Base-by-base conservation (phyloP, 2,797 vertebrate genomes). In the Gadopsis bispinosus region DNA sequence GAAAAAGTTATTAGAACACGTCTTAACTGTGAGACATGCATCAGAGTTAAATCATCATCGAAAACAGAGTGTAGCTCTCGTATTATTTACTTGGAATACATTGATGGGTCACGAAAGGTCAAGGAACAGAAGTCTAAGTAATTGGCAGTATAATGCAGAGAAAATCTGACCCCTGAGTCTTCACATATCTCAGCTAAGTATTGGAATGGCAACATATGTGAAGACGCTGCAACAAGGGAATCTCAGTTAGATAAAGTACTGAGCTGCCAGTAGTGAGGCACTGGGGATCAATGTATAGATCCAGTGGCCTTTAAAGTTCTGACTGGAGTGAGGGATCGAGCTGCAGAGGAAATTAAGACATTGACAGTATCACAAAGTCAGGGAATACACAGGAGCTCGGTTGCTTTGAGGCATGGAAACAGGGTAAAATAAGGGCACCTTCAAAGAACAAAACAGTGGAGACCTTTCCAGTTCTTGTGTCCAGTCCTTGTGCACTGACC, bases 251-350 rank as follows among this genome's bases (percentile, higher is more conserved):
- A 68, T 69, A 51, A 79, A 74, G 72, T 31, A 58, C 14, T 1
- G n/a, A 77, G 47, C 43, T 53, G 68, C 31, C 51, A 35, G 48
- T 11, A 29, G 39, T 1, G 48, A 63, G 50, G 79, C 65, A 29
- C 37, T 12, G 37, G 43, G 73, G 73, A 83, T 87, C 86, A 60
- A 79, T 73, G 62, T 72, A 79, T 75, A n/a, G 82, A 87, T 89
- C 39, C 26, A 22, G 47, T 33, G 51, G 67, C 60, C 83, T 85
- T 85, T 58, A 53, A 71, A 67, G 71, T 70, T 76, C 75, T 39
- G 67, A 72, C 37, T 50, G 47, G 37, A 50, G 22, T 33, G 11
- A 72, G 33, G 62, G 43, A 70, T 41, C 3, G 1, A 58, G 67
- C 22, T 10, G 16, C 60, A 69, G 69, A 45, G 59, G 53, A 77